phyloP scores from a whole-genome alignment of 2,888 invertebrate genomes.

The Gortyna flavago region DNA sequence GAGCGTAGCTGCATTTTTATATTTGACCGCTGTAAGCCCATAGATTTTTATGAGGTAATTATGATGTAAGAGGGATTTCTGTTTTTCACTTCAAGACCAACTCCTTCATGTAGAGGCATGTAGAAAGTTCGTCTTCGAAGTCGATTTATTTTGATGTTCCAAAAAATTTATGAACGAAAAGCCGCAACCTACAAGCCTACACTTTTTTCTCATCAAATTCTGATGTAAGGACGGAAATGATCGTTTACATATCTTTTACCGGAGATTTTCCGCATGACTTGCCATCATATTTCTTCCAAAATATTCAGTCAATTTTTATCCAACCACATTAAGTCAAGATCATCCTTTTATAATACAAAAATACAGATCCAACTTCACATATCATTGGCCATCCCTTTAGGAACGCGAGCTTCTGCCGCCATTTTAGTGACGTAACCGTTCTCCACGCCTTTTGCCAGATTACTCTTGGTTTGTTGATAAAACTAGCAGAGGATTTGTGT shows the following conservation, averaged over 20 bases:
- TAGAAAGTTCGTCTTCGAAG: too few relatives aligned
- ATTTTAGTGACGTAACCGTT: constrained; percentile 37
- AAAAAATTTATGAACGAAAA: background rate
- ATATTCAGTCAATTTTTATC: background rate
- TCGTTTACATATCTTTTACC: background rate
- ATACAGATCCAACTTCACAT: constrained; percentile 26
- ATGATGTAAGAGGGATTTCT: too few relatives aligned
- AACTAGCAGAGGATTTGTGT: constrained; percentile 30
- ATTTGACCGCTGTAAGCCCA: constrained; percentile 2
- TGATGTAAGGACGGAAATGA: background rate
- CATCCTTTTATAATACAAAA: constrained; percentile 3
- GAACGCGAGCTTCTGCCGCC: background rate
- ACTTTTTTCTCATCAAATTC: background rate
- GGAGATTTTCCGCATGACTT: background rate
- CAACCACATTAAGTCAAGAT: constrained; percentile 3
- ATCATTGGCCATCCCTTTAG: constrained; percentile 16
- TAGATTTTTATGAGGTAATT: constrained; percentile 1
- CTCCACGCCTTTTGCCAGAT: constrained; percentile 18
- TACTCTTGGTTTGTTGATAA: constrained; percentile 50
- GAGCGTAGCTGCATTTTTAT: constrained; percentile 21
- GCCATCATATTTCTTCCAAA: constrained; percentile 1
- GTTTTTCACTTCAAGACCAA: too few relatives aligned
- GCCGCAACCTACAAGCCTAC: background rate
- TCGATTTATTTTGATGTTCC: background rate
- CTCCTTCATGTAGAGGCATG: too few relatives aligned